These are phyloP conservation scores for Zygothrica quintamaculata DNA, from an alignment of 2,888 invertebrate genomes.

Conservation along the genomic window DNA sequence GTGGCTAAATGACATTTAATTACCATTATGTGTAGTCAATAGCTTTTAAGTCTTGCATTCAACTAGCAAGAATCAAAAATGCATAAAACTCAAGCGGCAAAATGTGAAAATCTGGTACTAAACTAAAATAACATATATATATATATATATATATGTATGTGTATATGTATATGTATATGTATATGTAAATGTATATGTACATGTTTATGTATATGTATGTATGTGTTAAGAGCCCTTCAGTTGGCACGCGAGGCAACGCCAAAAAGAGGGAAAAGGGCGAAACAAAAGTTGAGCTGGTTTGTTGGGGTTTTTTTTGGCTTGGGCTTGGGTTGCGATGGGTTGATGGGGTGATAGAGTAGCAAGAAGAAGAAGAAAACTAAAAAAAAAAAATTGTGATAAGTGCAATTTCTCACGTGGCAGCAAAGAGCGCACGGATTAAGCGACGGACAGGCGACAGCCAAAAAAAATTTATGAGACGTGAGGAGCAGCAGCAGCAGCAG, in stretches of 20 bases:
- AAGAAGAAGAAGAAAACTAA: conserved; percentile 39
- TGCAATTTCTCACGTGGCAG: conserved; percentile 76
- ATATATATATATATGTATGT: no score
- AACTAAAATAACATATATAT: conserved; percentile 38
- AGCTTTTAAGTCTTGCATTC: no score
- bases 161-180: no score
- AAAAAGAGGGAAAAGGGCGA: conserved; percentile 2
- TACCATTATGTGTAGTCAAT: conserved; percentile 11
- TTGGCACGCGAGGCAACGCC: conserved; percentile 8
- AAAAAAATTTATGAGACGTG: conserved; percentile 74
- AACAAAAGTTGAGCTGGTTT: conserved; percentile 7
- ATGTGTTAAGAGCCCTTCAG: conserved; percentile 39
- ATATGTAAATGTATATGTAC: no score
- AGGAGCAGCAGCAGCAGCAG: conserved; percentile 35
- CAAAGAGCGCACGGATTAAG: conserved; percentile 66
- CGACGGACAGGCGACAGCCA: conserved; percentile 61
- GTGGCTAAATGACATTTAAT: conserved; percentile 16
- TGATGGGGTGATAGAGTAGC: not conserved
- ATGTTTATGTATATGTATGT: no score
- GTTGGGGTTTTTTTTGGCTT: not conserved
- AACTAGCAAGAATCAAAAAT: conserved; percentile 11
- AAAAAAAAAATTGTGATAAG: no score
- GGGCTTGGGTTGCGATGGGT: not conserved
- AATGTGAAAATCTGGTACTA: conserved; percentile 43
- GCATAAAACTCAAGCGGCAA: conserved; percentile 25